phyloP scores from a whole-genome alignment of 2,113 vertebrate species.

The Macroglossus sobrinus region DNA sequence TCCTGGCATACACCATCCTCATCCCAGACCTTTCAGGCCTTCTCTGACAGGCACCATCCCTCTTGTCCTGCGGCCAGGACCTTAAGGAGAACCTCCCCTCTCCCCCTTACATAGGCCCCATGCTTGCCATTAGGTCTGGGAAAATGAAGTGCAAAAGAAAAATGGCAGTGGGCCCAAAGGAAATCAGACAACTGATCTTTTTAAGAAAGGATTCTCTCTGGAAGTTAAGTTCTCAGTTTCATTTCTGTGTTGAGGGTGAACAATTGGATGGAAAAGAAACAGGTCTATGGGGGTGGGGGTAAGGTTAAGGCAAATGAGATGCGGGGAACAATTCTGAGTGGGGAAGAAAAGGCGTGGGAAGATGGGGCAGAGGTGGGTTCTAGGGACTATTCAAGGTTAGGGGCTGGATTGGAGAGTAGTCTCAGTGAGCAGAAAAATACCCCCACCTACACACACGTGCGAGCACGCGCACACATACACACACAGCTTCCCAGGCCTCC shows the following conservation, averaged over 20 bases:
- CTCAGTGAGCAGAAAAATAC: not conserved
- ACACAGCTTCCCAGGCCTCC: not conserved
- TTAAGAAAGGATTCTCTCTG: not conserved
- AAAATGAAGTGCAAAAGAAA: not conserved
- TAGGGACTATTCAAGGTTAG: not conserved
- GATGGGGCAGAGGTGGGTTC: not conserved
- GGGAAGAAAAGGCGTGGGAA: not conserved
- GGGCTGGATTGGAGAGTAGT: not conserved
- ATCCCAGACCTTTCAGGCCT: not conserved
- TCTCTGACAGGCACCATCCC: not conserved
- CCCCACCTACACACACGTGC: not conserved
- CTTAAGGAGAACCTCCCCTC: not conserved
- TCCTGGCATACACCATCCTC: not conserved
- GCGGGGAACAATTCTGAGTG: not conserved
- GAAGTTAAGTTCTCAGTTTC: not conserved
- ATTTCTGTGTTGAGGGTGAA: not conserved
- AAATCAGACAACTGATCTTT: not conserved
- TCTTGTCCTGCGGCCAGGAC: not conserved
- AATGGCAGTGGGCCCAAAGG: not conserved
- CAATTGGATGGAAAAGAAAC: not conserved
- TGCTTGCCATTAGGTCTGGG: not conserved
- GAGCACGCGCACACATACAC: not conserved
- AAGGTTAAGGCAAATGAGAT: not conserved
- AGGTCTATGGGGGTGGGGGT: fast-evolving
- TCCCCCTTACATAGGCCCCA: not conserved